phyloP scores from a whole-genome alignment of 37 sponge, comb jelly and placozoan genomes.

The Hormiphora californensis region DNA sequence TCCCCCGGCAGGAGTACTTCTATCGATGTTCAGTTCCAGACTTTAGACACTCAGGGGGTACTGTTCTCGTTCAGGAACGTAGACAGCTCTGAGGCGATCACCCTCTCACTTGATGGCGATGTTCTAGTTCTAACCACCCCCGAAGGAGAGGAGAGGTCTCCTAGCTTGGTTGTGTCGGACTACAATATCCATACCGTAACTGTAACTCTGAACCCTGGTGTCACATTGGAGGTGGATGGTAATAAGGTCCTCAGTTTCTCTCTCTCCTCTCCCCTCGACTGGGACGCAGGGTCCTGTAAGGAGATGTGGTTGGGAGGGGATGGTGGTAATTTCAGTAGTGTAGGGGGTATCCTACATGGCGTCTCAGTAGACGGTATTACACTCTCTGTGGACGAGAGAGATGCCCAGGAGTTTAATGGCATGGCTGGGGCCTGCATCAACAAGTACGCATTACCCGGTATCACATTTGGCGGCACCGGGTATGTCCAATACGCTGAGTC shows the following conservation, averaged over 20 bases:
- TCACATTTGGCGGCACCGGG: not conserved
- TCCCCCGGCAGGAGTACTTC: not conserved
- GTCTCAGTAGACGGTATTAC: slow-evolving; percentile 4
- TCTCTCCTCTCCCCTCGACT: not conserved
- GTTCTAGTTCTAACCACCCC: not conserved
- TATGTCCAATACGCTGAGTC: not conserved
- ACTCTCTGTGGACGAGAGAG: not conserved
- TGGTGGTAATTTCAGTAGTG: not conserved
- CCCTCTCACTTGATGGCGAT: not conserved
- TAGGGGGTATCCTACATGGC: not conserved
- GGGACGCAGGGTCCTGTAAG: slow-evolving; percentile 31
- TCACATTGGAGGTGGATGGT: not conserved
- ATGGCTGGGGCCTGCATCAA: slow-evolving; percentile 13
- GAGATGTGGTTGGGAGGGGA: slow-evolving; percentile 9
- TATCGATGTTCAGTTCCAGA: slow-evolving; percentile 10
- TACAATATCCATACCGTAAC: too few species aligned
- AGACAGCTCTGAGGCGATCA: not conserved
- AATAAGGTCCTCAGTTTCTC: slow-evolving; percentile 5
- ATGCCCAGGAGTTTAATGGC: not conserved
- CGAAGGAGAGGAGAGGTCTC: not conserved
- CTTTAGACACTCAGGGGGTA: not conserved
- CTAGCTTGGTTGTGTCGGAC: not conserved
- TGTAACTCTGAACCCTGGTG: not conserved
- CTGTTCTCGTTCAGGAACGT: slow-evolving; percentile 18
- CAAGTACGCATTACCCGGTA: not conserved